Percentiles rank a stretch among this genome's conserved stretches.
These are phyloP conservation scores for Mesorhabditis sp. DNA, from an alignment of 2,888 invertebrate species.

Conservation along the genomic window DNA sequence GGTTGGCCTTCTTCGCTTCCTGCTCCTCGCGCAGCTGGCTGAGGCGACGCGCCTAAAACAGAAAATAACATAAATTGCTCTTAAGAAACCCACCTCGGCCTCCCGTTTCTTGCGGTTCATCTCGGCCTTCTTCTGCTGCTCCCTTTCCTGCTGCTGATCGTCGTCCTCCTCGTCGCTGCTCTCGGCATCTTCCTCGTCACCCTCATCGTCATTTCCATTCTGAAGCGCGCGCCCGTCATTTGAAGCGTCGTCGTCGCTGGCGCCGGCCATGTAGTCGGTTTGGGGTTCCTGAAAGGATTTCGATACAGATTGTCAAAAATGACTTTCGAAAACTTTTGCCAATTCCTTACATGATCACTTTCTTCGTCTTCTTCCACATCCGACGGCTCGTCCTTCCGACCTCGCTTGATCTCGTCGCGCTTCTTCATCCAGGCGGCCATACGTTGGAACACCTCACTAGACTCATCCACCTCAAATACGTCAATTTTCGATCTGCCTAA, in stretches of 20 bases:
- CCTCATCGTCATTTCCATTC: neutral
- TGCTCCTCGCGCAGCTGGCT: neutral
- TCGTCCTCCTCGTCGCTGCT: neutral
- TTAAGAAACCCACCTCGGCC: neutral
- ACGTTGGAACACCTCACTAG: slow-evolving; percentile 25
- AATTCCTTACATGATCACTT: slow-evolving; percentile 19
- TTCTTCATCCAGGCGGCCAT: slow-evolving; percentile 17
- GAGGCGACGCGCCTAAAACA: neutral
- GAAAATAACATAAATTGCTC: neutral
- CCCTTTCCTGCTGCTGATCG: neutral
- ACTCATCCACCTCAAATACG: slow-evolving; percentile 24
- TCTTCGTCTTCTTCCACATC: slow-evolving; percentile 23
- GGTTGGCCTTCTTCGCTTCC: neutral
- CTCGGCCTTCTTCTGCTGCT: neutral
- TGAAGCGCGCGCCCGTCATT: neutral
- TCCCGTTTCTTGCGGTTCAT: slow-evolving; percentile 2
- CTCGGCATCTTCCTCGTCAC: slow-evolving; percentile 2
- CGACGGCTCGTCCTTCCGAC: slow-evolving; percentile 16
- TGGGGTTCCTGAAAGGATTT: neutral
- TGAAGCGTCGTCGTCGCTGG: neutral
- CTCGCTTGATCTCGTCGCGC: slow-evolving; percentile 14
- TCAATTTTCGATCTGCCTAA: neutral
- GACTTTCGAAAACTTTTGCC: neutral
- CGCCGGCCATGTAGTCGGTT: neutral
- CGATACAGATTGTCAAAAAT: neutral